Conservation (phyloP, 2,113 vertebrate genomes). For the Ophiodon elongatus region DNA sequence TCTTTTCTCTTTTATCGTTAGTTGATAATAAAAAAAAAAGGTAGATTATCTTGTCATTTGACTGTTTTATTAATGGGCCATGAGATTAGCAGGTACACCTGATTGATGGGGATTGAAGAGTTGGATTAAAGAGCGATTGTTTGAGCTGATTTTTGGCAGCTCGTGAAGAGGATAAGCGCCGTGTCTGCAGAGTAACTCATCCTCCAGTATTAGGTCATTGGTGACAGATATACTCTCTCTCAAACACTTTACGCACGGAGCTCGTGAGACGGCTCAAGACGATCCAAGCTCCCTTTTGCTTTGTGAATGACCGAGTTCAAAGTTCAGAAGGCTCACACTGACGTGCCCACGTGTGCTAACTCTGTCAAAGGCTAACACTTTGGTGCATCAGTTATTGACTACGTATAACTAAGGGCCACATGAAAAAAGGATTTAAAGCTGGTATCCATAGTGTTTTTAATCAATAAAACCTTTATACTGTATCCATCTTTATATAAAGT, state of each 20-base stretch:
- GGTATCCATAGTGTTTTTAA: background rate
- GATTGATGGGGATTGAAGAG: background rate
- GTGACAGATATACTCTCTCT: background rate
- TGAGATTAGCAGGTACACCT: background rate
- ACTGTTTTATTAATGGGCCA: background rate
- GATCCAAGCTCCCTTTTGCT: background rate
- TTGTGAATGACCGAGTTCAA: conserved; percentile 27
- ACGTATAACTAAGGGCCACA: background rate
- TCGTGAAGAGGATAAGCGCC: background rate
- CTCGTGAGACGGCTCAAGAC: background rate
- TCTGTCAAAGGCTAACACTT: background rate
- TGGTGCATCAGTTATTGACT: background rate
- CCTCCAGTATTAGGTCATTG: background rate
- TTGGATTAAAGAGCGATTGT: background rate
- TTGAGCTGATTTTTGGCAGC: conserved; percentile 28
- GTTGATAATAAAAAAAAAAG: background rate
- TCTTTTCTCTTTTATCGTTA: conserved; percentile 7
- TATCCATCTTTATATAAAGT: background rate
- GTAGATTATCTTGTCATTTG: background rate
- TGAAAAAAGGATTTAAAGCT: background rate
- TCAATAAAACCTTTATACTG: background rate
- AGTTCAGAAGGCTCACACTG: background rate
- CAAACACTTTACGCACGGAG: background rate
- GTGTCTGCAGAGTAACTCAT: conserved; percentile 6
- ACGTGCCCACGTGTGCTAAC: background rate